Percentiles rank a stretch among this genome's conserved stretches.
phyloP scores from a whole-genome alignment of 35 echinoderm and acorn worm species.

The Lytechinus variegatus region DNA sequence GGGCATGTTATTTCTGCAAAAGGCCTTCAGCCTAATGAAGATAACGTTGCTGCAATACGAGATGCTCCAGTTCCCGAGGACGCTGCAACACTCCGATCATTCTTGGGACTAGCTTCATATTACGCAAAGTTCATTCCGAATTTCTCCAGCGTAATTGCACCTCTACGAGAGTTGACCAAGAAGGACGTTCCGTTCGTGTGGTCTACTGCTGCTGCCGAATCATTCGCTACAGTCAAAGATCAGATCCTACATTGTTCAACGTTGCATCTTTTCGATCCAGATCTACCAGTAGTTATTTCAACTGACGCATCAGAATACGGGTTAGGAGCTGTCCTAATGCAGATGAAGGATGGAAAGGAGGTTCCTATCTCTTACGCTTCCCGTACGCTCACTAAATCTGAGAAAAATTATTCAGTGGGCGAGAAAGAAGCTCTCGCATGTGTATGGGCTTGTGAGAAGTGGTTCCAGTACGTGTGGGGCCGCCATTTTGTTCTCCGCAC shows the following conservation, averaged over 20 bases:
- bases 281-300: slow-evolving; percentile 39
- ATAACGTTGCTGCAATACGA: slow-evolving; percentile 44
- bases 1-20: slow-evolving; percentile 56
- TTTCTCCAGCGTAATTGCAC: slow-evolving; percentile 55
- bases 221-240: slow-evolving; percentile 54
- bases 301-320: slow-evolving; percentile 68
- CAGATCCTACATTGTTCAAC: background rate
- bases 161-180: slow-evolving; percentile 39
- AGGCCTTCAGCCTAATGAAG: slow-evolving; percentile 32
- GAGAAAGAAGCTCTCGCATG: slow-evolving; percentile 76
- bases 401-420: slow-evolving; percentile 60
- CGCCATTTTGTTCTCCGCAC: slow-evolving; percentile 56
- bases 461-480: slow-evolving; percentile 65
- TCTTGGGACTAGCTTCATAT: slow-evolving; percentile 54
- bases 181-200: slow-evolving; percentile 54
- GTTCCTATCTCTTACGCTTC: too few relatives aligned
- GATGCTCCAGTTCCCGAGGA: slow-evolving; percentile 41
- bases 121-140: slow-evolving; percentile 63
- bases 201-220: background rate
- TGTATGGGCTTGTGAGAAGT: slow-evolving; percentile 68
- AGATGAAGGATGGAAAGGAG: too few relatives aligned
- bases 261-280: slow-evolving; percentile 35
- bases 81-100: background rate
- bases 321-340: too few relatives aligned
- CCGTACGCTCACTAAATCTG: slow-evolving; percentile 34